These are phyloP conservation scores for Suncus etruscus DNA, from an alignment of 2,113 vertebrate genomes.

Conservation along the genomic window DNA sequence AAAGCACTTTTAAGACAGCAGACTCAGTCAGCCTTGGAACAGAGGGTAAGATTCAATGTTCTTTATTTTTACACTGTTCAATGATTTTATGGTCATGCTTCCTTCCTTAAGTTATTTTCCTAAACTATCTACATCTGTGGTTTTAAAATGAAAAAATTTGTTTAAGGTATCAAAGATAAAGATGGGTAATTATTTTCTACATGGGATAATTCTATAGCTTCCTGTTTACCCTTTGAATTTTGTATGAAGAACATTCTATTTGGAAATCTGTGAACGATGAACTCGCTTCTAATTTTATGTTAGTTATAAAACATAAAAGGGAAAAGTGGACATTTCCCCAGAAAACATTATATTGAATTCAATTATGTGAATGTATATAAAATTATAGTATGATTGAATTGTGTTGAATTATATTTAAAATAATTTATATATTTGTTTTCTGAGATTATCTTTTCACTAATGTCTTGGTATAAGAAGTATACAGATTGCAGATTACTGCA, in stretches of 20 bases:
- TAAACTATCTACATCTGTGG: not conserved
- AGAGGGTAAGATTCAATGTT: slow-evolving; percentile 91
- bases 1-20: slow-evolving; percentile 97
- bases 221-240: slow-evolving; percentile 8
- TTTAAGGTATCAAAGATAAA: slow-evolving; percentile 52
- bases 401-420: slow-evolving; percentile 41
- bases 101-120: not conserved
- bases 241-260: slow-evolving; percentile 47
- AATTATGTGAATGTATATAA: too few species aligned
- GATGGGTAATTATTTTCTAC: slow-evolving; percentile 46
- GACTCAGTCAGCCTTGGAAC: slow-evolving; percentile 96
- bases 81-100: not conserved
- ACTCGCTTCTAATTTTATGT: slow-evolving; percentile 32
- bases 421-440: slow-evolving; percentile 29
- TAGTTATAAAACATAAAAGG: not conserved
- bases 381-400: too few species aligned
- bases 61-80: slow-evolving; percentile 5
- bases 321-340: slow-evolving; percentile 29
- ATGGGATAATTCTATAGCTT: not conserved
- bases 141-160: slow-evolving; percentile 25
- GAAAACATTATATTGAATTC: slow-evolving; percentile 12
- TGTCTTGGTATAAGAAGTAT: slow-evolving; percentile 18
- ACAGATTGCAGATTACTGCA: not conserved
- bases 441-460: slow-evolving; percentile 40
- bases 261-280: slow-evolving; percentile 40